Evolutionary conservation across 1,140 invertebrate genomes (phyloP).

Genomic region (Camponotus floridanus): DNA sequence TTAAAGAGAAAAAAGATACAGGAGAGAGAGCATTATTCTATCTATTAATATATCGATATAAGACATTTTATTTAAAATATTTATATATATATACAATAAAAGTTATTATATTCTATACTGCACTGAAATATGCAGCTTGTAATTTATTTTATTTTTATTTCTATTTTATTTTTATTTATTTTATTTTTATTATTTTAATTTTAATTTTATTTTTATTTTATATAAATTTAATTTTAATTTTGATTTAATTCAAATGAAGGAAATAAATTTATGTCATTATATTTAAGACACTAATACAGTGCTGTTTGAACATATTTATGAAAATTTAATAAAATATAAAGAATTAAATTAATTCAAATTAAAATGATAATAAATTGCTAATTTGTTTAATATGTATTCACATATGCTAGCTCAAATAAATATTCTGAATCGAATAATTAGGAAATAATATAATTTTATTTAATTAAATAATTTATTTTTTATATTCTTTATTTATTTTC

Average conservation of each 20-base stretch:
- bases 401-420: too few relatives aligned
- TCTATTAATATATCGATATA: neutral
- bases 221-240: neutral
- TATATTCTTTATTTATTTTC: too few relatives aligned
- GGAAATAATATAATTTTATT: too few relatives aligned
- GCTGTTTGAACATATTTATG: neutral
- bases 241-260: neutral
- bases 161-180: too few relatives aligned
- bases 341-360: too few relatives aligned
- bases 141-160: neutral
- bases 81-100: constrained; percentile 3
- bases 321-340: neutral
- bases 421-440: too few relatives aligned
- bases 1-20: too few relatives aligned
- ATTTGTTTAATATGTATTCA: too few relatives aligned
- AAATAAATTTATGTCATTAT: neutral
- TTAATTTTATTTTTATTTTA: neutral
- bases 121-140: neutral
- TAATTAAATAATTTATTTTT: too few relatives aligned
- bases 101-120: neutral
- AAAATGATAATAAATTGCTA: too few relatives aligned
- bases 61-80: neutral
- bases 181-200: too few relatives aligned
- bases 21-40: neutral
- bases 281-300: neutral